Base-by-base conservation (phyloP, 2,888 invertebrate species). In the Ophion obscuratus region DNA sequence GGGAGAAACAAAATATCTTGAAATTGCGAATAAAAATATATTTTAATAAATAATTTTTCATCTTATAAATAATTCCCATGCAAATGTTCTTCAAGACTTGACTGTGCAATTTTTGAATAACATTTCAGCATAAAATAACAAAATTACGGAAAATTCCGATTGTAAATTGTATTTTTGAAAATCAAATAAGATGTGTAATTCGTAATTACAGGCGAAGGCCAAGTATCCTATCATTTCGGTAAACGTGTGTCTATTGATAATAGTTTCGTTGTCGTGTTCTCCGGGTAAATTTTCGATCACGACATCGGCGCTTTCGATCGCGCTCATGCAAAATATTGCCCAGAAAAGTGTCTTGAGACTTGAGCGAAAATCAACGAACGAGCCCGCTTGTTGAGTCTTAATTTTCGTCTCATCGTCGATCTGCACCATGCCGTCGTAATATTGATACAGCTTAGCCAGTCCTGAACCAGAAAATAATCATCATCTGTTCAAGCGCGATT, bases 151-250 rank as follows among this genome's bases (percentile, higher is more conserved):
- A 57, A 57, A 57, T 17, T 17, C 31, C 9, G 9, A 40, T 40
- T 9, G 40, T 40, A 40, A 40, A 14, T 53, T 1, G 31, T 31
- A 17, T 31, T 31, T 66, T 66, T 31, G 11, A 40, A 68, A 71
- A 53, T 17, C 6, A n/a, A n/a, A 47, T 64, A 71, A 11, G 4
- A 31, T 4, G 36, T 27, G 47, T 14, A 47, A 3, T 10, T 17
- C 2, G 11, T 47, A 87, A 85, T 92, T 93, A 94, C 96, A 94
- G 36, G 96, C 96, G 90, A 96, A 96, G 66, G 95, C 95, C 86
- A 96, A 95, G 91, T 96, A 96, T 59, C 97, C 97, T 73, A 97
- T 95, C 3, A 95, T 94, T 91, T 96, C 96, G 0, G 96, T 96
- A 89, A 95, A 96, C 2, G 92, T 93, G 90, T 96, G 96, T 57